Conservation (phyloP, 2,797 vertebrate genomes). For the Notolepis coatsorum region DNA sequence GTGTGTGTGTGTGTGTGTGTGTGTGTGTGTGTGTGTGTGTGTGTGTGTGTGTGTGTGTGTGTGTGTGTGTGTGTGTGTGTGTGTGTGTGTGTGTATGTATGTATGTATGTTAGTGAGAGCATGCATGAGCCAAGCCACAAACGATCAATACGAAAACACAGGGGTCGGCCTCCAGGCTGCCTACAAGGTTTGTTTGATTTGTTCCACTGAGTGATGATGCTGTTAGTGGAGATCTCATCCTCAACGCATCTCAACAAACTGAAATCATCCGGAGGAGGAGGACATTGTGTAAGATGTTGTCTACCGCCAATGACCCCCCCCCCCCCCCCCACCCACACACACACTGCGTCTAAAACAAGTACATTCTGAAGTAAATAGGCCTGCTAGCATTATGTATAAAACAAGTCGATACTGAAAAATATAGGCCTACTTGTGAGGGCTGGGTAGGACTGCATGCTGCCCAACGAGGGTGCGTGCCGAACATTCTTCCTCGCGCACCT, state of each 20-base stretch:
- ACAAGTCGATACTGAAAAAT: too few relatives aligned
- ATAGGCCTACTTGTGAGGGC: too few relatives aligned
- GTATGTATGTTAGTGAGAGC: conserved; percentile 9
- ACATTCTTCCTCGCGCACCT: too few relatives aligned
- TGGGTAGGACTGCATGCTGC: too few relatives aligned
- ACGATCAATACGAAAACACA: conserved; percentile 30
- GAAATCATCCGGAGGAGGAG: neutral
- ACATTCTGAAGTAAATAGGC: too few relatives aligned
- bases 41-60: conserved; percentile 1
- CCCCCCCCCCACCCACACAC: too few relatives aligned
- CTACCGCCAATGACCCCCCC: too few relatives aligned
- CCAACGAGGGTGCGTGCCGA: too few relatives aligned
- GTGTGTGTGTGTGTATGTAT: neutral
- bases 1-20: neutral
- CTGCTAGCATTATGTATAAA: too few relatives aligned
- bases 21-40: conserved; percentile 9
- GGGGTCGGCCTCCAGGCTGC: conserved; percentile 17
- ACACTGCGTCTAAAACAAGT: too few relatives aligned
- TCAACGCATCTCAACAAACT: conserved; percentile 1
- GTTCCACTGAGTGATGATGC: neutral
- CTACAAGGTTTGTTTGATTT: conserved; percentile 17
- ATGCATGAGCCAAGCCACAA: conserved; percentile 25
- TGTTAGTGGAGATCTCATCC: neutral
- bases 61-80: neutral
- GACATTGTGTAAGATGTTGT: neutral